Evolutionary conservation across 2,797 vertebrate species (phyloP).

Genomic region (Sebastes ruberrimus): DNA sequence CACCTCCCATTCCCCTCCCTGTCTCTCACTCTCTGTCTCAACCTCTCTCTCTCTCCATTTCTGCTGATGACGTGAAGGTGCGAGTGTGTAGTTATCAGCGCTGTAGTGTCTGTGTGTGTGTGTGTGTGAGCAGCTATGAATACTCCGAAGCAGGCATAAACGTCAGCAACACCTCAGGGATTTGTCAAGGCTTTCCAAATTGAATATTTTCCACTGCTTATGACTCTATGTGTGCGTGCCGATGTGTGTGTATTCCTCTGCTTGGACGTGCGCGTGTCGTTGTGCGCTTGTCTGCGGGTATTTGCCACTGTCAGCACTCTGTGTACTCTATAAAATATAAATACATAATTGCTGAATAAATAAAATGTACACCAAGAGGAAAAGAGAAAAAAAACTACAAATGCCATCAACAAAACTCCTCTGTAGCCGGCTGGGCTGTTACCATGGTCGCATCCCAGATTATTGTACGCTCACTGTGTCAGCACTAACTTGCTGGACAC

Average conservation of each 20-base stretch:
- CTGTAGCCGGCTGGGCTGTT: constrained; percentile 59
- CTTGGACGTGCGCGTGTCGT: background rate
- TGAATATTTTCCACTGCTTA: constrained; percentile 68
- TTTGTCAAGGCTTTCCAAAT: constrained; percentile 71
- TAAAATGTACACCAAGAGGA: constrained; percentile 69
- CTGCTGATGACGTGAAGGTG: constrained; percentile 43
- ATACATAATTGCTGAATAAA: constrained; percentile 80
- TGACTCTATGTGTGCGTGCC: constrained; percentile 20
- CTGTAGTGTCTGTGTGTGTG: constrained; percentile 17
- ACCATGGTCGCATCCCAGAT: constrained; percentile 53
- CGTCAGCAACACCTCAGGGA: constrained; percentile 73
- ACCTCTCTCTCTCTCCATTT: constrained; percentile 24
- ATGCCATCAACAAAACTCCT: constrained; percentile 26
- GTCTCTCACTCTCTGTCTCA: constrained; percentile 52
- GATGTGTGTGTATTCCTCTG: background rate
- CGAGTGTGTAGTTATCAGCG: constrained; percentile 28
- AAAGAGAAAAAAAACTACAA: constrained; percentile 48
- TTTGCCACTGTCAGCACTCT: constrained; percentile 66
- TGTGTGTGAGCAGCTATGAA: constrained; percentile 58
- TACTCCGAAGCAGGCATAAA: constrained; percentile 67
- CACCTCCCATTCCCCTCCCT: constrained; percentile 37
- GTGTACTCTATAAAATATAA: constrained; percentile 75
- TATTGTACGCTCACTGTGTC: constrained; percentile 57
- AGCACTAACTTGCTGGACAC: constrained; percentile 56
- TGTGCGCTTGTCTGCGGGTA: constrained; percentile 19